These are phyloP conservation scores for Spatulosminthurus flaviceps DNA, from an alignment of 2,888 invertebrate genomes.

Conservation along the genomic window DNA sequence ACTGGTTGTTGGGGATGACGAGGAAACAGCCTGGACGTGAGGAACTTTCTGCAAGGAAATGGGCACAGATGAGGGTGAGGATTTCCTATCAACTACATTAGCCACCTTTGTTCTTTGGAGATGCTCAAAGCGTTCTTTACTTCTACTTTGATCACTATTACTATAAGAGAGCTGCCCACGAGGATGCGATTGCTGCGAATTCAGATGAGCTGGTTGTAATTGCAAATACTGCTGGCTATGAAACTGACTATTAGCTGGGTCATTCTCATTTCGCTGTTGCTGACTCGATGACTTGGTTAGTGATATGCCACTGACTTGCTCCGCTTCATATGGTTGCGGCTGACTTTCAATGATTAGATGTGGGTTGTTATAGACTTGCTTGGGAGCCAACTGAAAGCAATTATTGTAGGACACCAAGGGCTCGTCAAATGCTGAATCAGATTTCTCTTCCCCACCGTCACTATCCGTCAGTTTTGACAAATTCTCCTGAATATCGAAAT, in stretches of 20 bases:
- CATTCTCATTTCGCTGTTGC: slow-evolving; percentile 3
- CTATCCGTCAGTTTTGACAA: slow-evolving; percentile 30
- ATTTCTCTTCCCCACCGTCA: slow-evolving; percentile 9
- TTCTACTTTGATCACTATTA: slow-evolving; percentile 3
- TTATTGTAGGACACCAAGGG: slow-evolving; percentile 9
- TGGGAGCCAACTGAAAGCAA: slow-evolving; percentile 22
- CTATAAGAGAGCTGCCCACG: slow-evolving; percentile 18
- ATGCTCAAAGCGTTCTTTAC: slow-evolving; percentile 11
- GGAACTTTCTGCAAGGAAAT: slow-evolving; percentile 29
- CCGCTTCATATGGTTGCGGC: slow-evolving; percentile 9
- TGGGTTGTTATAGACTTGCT: slow-evolving; percentile 39
- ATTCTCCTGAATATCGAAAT: slow-evolving; percentile 37
- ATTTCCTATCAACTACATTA: slow-evolving; percentile 14
- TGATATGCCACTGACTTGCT: neutral
- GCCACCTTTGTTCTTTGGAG: slow-evolving; percentile 18
- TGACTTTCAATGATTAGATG: slow-evolving; percentile 36
- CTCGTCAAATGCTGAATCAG: slow-evolving; percentile 19
- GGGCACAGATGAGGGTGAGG: slow-evolving; percentile 4
- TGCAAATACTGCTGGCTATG: neutral
- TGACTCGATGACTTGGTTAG: neutral
- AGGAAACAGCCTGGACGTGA: neutral
- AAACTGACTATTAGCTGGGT: neutral
- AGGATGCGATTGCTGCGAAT: neutral
- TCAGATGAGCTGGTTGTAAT: slow-evolving; percentile 33
- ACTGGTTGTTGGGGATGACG: slow-evolving; percentile 1